Evolutionary conservation across 2,113 vertebrate species (phyloP), one percentile per base, ranked within the genome.

Genomic region (Shinisaurus crocodilurus): DNA sequence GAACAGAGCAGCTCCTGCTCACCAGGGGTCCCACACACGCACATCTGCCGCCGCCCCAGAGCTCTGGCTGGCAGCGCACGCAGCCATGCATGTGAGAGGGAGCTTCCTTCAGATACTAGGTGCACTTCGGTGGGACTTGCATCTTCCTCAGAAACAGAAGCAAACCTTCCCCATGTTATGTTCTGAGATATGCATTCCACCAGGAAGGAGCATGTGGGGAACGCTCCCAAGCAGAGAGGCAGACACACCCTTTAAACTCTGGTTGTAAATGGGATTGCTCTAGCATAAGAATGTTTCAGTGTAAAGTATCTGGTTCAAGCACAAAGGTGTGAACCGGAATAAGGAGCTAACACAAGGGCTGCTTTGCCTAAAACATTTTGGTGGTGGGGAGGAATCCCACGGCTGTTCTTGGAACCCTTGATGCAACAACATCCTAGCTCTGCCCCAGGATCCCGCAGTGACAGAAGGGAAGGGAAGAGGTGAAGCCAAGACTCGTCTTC

Each of bases 391-490:
- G 18, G 80, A 12, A 9, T 60, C 40, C 67, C 37, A 40, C 54
- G 0, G 82, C 88, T 65, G 88, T 89, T 90, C 91, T 70, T 90
- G 89, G 5, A 95, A 89, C 86, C 89, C 81, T 5, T 90, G 92
- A 89, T 91, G 83, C 40, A 84, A n/a, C n/a, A 92, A 45, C 3
- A 89, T 92, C 91, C 92, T 85, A 88, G 87, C 95, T 95, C 92
- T 93, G 60, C 90, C 92, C 95, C 92, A 92, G 90, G 72, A 93
- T 88, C 80, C 87, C 91, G 91, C 91, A 92, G 83, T 63, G 93
- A 85, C 88, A 89, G 25, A 63, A 76, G 80, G 85, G 93, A 43
- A 0, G 0, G 84, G 76, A n/a, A n/a, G n/a, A n/a, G n/a, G n/a
- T n/a, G n/a, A n/a, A n/a, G n/a, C n/a, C n/a, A n/a, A n/a, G n/a